Conservation (phyloP, 2,797 vertebrate genomes). For the Momotus momota region DNA sequence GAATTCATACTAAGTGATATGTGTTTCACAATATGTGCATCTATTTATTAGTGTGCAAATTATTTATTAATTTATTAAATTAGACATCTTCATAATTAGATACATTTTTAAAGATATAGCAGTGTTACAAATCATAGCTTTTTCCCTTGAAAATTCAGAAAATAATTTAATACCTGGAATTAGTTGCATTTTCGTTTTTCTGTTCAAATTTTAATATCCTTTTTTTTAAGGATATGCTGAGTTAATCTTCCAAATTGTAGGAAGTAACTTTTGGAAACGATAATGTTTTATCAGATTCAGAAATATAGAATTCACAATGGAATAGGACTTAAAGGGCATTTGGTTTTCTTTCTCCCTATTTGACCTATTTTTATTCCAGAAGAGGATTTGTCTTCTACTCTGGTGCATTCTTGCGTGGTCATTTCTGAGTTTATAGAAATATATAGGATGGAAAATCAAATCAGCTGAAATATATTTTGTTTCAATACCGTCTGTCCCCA, state of each 20-base stretch:
- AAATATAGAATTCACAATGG: constrained; percentile 43
- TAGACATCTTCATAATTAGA: neutral
- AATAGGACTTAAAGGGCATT: constrained; percentile 13
- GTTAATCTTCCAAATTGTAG: neutral
- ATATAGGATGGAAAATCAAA: constrained; percentile 72
- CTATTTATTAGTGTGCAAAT: neutral
- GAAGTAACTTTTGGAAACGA: constrained; percentile 37
- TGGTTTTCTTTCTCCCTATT: constrained; percentile 25
- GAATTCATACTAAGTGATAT: neutral
- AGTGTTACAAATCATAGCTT: neutral
- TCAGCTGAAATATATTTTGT: constrained; percentile 72
- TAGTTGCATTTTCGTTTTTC: neutral
- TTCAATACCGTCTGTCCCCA: constrained; percentile 41
- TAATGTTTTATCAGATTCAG: constrained; percentile 32
- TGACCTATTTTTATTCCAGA: constrained; percentile 64
- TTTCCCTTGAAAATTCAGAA: neutral
- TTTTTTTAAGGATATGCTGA: constrained; percentile 7
- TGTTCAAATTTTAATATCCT: neutral
- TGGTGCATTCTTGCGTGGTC: constrained; percentile 36
- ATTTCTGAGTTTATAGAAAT: constrained; percentile 70
- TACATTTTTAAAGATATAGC: neutral
- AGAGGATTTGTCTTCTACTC: constrained; percentile 59
- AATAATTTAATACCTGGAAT: neutral
- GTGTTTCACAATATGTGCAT: neutral
- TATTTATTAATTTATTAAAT: neutral